Percentiles rank a stretch among this genome's conserved stretches.
These are phyloP conservation scores for Tauraco hartlaubi DNA, from an alignment of 2,797 vertebrate species.

Conservation along the genomic window DNA sequence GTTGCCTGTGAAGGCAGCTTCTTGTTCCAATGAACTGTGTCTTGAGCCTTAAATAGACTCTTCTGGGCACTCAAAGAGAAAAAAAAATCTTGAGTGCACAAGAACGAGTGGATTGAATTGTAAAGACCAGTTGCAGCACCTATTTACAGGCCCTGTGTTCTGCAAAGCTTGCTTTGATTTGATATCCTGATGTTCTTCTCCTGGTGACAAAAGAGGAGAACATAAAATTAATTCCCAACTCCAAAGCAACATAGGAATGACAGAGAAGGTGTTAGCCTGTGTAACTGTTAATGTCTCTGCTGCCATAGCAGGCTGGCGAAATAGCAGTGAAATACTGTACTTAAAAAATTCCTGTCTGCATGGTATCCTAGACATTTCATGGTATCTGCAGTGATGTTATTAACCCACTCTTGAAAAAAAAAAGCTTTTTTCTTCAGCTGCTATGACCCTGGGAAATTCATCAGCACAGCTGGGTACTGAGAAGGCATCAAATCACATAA, in stretches of 20 bases:
- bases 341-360: neutral
- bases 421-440: neutral
- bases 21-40: neutral
- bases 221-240: neutral
- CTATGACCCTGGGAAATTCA: neutral
- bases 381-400: neutral
- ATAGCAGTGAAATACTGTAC: neutral
- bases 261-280: neutral
- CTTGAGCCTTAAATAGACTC: neutral
- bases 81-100: neutral
- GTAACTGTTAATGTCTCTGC: neutral
- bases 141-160: neutral
- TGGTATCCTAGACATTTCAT: neutral
- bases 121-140: neutral
- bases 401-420: neutral
- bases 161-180: neutral
- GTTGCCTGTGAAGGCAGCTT: neutral
- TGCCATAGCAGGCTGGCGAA: neutral
- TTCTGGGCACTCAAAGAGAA: neutral
- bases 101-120: neutral
- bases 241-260: neutral
- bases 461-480: neutral
- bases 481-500: constrained; percentile 19
- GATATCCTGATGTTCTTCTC: neutral
- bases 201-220: neutral